Evolutionary conservation across 2,888 invertebrate species (phyloP).

Genomic region (Cerastis rubricosa): DNA sequence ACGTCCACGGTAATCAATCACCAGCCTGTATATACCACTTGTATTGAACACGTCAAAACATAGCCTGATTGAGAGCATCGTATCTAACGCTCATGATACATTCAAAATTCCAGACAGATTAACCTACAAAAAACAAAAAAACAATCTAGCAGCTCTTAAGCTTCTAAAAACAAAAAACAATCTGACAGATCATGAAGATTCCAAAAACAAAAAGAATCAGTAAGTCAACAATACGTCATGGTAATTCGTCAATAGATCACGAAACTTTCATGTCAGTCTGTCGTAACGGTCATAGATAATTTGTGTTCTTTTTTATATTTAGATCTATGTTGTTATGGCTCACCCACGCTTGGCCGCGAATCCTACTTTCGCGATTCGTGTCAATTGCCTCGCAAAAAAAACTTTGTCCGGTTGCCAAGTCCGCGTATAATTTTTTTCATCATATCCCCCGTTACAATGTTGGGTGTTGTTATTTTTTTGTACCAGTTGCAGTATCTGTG

Average conservation of each 20-base stretch:
- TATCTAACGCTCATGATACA: conserved; percentile 4
- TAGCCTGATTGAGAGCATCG: conserved; percentile 1
- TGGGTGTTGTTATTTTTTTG: conserved; percentile 34
- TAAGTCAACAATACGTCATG: conserved; percentile 16
- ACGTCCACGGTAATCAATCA: neutral
- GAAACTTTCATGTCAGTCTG: conserved; percentile 46
- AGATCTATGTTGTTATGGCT: conserved; percentile 76
- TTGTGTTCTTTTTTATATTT: conserved; percentile 60
- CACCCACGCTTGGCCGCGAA: conserved; percentile 83
- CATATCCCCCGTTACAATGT: conserved; percentile 56
- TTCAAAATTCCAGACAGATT: conserved; percentile 18
- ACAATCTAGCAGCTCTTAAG: neutral
- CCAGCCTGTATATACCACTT: neutral
- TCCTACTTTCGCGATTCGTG: conserved; percentile 82
- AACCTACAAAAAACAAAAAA: conserved; percentile 42
- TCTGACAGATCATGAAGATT: neutral
- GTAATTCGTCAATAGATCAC: conserved; percentile 21
- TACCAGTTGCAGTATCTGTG: conserved; percentile 36
- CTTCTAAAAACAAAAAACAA: neutral
- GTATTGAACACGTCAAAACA: conserved; percentile 17
- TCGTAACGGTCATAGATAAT: conserved; percentile 52
- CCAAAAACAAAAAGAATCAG: conserved; percentile 1
- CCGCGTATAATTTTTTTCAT: conserved; percentile 68
- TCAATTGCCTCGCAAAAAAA: conserved; percentile 86
- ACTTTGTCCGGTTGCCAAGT: conserved; percentile 82